Percentiles rank a stretch among this genome's conserved stretches.
These are phyloP conservation scores for Lacerta agilis DNA, from an alignment of 2,797 vertebrate genomes.

Conservation along the genomic window DNA sequence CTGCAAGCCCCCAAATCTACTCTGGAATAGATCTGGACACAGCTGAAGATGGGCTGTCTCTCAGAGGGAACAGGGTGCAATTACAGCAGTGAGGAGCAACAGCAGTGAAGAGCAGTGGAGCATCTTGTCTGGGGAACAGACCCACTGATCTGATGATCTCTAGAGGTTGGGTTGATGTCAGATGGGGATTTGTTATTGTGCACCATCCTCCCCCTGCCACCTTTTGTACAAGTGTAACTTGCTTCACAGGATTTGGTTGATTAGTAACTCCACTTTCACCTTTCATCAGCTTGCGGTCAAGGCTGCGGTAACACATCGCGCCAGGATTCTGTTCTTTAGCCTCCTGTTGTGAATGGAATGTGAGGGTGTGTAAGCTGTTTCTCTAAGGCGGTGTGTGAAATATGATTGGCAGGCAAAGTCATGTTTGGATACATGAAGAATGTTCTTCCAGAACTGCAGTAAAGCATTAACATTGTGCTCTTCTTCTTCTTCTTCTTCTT, in stretches of 20 bases:
- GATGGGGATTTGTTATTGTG: neutral
- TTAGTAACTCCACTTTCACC: neutral
- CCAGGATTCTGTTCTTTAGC: neutral
- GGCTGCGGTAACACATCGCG: neutral
- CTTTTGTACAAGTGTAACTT: neutral
- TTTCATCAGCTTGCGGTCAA: conserved; percentile 15
- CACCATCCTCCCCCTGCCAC: neutral
- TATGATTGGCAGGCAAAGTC: conserved; percentile 8
- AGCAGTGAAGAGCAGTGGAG: too few relatives aligned
- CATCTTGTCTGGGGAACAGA: too few relatives aligned
- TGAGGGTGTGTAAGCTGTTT: conserved; percentile 28
- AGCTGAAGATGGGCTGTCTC: too few relatives aligned
- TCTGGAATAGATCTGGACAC: too few relatives aligned
- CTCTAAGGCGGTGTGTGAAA: neutral
- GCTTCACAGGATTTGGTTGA: neutral
- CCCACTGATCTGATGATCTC: neutral
- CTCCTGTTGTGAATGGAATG: conserved; percentile 10
- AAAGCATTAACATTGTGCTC: too few relatives aligned
- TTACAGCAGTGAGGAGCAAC: too few relatives aligned
- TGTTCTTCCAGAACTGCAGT: conserved; percentile 20
- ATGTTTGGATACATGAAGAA: neutral
- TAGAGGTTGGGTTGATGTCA: neutral
- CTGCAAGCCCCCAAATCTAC: too few relatives aligned
- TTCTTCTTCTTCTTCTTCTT: too few relatives aligned
- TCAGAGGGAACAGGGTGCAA: too few relatives aligned